Evolutionary conservation across 2,797 vertebrate genomes (phyloP).

Genomic region (Molothrus aeneus): DNA sequence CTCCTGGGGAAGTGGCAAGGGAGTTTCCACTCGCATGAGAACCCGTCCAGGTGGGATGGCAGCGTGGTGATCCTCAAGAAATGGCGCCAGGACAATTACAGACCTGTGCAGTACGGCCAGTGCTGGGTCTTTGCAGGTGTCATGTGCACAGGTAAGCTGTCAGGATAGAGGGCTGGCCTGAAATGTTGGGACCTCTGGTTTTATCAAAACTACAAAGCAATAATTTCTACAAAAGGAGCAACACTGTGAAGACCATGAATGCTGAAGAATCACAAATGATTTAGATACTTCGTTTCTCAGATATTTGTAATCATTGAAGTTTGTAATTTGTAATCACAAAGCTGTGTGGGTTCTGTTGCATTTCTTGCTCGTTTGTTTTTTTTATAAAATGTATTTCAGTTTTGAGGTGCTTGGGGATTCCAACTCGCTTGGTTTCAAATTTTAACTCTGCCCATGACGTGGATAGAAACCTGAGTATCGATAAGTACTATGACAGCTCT

Average conservation of each 20-base stretch:
- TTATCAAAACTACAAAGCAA: background rate
- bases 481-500: constrained; percentile 76
- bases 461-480: constrained; percentile 81
- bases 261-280: background rate
- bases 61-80: constrained; percentile 87
- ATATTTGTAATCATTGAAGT: background rate
- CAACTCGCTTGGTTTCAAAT: constrained; percentile 86
- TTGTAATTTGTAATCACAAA: background rate
- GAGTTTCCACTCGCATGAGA: constrained; percentile 80
- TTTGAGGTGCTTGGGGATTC: constrained; percentile 87
- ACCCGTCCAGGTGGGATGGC: constrained; percentile 86
- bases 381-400: constrained; percentile 74
- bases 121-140: constrained; percentile 96
- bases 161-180: background rate
- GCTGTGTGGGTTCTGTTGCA: background rate
- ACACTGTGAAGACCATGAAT: background rate
- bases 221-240: background rate
- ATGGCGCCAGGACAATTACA: constrained; percentile 82
- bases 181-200: background rate
- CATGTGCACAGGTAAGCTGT: constrained; percentile 87
- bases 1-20: constrained; percentile 86
- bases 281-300: background rate
- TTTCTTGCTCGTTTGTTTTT: background rate
- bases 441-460: constrained; percentile 87
- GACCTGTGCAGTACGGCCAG: constrained; percentile 89